phyloP scores from a whole-genome alignment of 2,888 invertebrate genomes.

The Amiota communis region DNA sequence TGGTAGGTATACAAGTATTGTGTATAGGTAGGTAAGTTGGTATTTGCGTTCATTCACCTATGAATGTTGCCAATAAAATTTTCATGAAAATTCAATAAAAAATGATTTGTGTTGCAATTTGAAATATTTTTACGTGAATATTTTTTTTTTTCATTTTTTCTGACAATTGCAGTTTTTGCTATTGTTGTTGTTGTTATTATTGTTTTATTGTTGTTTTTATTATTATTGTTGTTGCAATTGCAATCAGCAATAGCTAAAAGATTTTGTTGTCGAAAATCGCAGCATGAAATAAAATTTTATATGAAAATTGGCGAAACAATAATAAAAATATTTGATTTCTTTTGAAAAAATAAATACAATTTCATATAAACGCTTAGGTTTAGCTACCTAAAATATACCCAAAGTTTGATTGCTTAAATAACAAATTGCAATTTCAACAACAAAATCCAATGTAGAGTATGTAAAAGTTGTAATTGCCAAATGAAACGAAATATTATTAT shows the following conservation, averaged over 20 bases:
- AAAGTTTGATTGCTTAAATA: too few relatives aligned
- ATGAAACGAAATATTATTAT: slow-evolving; percentile 35
- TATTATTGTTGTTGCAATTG: slow-evolving; percentile 57
- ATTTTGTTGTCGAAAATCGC: slow-evolving; percentile 55
- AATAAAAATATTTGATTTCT: slow-evolving; percentile 21
- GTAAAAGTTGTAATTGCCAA: slow-evolving; percentile 7
- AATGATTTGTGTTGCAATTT: slow-evolving; percentile 59
- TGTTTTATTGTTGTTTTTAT: slow-evolving; percentile 43
- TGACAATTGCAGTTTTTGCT: slow-evolving; percentile 13
- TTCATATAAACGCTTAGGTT: too few relatives aligned
- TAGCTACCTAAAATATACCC: too few relatives aligned
- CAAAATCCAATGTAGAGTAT: slow-evolving; percentile 40
- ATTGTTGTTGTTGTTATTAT: slow-evolving; percentile 22
- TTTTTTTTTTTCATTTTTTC: background rate
- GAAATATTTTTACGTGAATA: slow-evolving; percentile 42
- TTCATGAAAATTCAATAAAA: slow-evolving; percentile 65
- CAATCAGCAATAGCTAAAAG: slow-evolving; percentile 48
- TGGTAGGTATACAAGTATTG: too few relatives aligned
- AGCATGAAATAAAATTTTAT: slow-evolving; percentile 38
- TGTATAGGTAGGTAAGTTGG: background rate
- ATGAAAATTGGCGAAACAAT: slow-evolving; percentile 34
- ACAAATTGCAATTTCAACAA: too few relatives aligned
- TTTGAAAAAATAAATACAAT: background rate
- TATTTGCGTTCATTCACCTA: slow-evolving; percentile 28
- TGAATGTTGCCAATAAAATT: slow-evolving; percentile 59